Conservation (phyloP, 2,797 vertebrate genomes). For the Cuculus canorus region DNA sequence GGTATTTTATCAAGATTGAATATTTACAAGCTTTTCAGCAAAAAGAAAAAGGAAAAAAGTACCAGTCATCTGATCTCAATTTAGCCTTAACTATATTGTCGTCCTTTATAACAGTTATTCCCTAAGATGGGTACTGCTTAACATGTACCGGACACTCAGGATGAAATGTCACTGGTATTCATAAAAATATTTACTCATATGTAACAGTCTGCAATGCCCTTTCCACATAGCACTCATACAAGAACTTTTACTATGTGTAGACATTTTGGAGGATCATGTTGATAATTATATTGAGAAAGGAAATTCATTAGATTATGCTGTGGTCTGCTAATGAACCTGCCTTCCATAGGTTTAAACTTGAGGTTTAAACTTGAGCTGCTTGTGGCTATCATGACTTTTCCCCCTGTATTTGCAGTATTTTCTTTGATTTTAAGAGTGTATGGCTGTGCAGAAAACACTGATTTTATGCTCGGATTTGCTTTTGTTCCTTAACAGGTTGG, state of each 20-base stretch:
- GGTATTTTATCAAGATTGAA: slow-evolving; percentile 9
- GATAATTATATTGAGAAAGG: not conserved
- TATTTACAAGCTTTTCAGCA: slow-evolving; percentile 24
- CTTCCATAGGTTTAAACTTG: not conserved
- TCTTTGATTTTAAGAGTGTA: not conserved
- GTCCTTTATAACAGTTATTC: not conserved
- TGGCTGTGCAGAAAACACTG: not conserved
- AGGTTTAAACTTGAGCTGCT: not conserved
- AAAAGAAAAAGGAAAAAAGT: not conserved
- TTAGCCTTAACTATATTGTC: not conserved
- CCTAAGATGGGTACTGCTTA: not conserved
- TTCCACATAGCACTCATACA: not conserved
- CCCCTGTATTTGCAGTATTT: not conserved
- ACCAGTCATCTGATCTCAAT: not conserved
- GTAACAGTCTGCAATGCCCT: not conserved
- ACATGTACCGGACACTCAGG: not conserved
- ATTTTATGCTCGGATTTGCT: not conserved
- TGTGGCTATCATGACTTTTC: not conserved
- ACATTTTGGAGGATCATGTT: not conserved
- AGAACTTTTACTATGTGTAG: not conserved
- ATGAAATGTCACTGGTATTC: not conserved
- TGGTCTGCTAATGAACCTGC: not conserved
- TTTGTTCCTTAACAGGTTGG: not conserved
- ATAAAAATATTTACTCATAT: not conserved
- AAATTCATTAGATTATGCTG: not conserved